Base-by-base conservation (phyloP, 2,888 invertebrate species). In the Pimpla rufipes region DNA sequence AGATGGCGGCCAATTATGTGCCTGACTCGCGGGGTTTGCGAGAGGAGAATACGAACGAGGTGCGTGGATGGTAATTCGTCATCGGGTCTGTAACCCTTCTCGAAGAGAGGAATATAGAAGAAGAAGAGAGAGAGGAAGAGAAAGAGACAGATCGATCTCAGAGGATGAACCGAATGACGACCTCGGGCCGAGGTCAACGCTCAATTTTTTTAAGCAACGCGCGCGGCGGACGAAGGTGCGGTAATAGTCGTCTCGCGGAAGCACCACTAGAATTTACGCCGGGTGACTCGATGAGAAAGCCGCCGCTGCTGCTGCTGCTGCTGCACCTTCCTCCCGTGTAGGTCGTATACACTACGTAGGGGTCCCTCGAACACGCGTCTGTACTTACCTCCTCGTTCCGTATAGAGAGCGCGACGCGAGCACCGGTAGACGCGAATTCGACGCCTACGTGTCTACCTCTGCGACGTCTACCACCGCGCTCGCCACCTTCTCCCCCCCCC, bases 391-490 rank as follows among this genome's bases (percentile, higher is more conserved):
- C 29, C 37, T 67, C 55, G 55, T 52, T 2, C 62, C 71, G 77
- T 29, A 29, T 29, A 29, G 35, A 29, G 35, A 52, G 52, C 37
- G 37, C 37, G 66, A 45, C 7, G 13, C 35, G 18, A 18, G 37
- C 68, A 29, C 18, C 45, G 73, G 59, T 35, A 47, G 59, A 74
- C 62, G 74, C 74, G 74, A 74, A 62, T 74, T 74, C 79, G 83
- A 75, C 83, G 83, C 83, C 83, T 70, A 83, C 83, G 83, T 71
- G 79, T 79, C 83, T 83, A 71, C 75, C 71, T 70, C 21, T 66
- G 64, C 79, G 68, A 47, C 42, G 75, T 70, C 74, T 57, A 52
- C 74, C 23, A 55, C 57, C n/a, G n/a, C 55, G 71, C 37, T 68
- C 52, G 55, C 57, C 57, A 45, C 55, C 70, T 40, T 64, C 35